These are phyloP conservation scores for Xiphophorus birchmanni DNA, from an alignment of 2,797 vertebrate species.

Conservation along the genomic window DNA sequence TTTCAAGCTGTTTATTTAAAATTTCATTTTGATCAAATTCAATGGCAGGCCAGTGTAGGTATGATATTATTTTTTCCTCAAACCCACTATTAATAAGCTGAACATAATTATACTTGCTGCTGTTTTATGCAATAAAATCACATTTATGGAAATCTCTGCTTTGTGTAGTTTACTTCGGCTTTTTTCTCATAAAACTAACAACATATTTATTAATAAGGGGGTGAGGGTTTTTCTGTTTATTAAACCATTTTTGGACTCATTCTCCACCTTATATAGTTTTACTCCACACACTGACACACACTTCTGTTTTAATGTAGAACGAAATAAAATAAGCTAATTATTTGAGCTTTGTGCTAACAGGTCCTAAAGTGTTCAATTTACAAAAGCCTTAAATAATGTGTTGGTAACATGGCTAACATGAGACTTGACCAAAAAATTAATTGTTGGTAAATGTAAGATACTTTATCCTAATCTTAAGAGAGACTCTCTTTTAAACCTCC, in stretches of 20 bases:
- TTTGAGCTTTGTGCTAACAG: no score
- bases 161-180: slow-evolving; percentile 1
- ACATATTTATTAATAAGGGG: not conserved
- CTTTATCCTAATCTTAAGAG: not conserved
- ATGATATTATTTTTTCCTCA: not conserved
- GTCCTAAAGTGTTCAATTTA: no score
- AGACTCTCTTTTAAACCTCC: not conserved
- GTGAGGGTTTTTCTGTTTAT: no score
- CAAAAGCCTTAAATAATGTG: not conserved
- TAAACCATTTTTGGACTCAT: no score
- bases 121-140: slow-evolving; percentile 18
- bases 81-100: slow-evolving; percentile 10
- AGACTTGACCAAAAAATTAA: not conserved
- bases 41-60: not conserved
- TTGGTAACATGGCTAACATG: no score
- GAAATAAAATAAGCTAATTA: no score
- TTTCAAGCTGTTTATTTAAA: slow-evolving; percentile 3
- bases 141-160: not conserved
- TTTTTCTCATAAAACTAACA: not conserved
- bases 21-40: slow-evolving; percentile 6
- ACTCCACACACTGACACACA: no score
- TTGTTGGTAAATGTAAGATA: not conserved
- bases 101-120: slow-evolving; percentile 16
- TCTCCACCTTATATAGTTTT: no score
- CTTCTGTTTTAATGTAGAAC: no score